Base-by-base conservation (phyloP, 2,113 vertebrate species). In the Rhinoderma darwinii region DNA sequence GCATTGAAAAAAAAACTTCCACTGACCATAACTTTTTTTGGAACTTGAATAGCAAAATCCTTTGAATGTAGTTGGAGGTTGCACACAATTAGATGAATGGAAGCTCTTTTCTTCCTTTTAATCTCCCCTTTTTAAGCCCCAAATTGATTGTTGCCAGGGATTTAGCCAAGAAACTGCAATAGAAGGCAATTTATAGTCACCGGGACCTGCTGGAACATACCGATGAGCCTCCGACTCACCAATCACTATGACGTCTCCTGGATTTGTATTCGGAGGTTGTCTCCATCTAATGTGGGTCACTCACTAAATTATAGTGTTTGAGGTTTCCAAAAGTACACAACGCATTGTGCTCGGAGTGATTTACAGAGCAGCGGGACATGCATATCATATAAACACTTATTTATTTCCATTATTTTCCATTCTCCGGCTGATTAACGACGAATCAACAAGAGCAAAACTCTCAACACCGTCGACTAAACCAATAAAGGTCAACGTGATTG, bases 221-320 rank as follows among this genome's bases (percentile, higher is more conserved):
- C 79, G 66, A 66, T 82, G 32, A 82, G 79, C 4, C 56, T 44
- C 15, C 22, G 37, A 14, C 35, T 66, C 56, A 30, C 32, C 56
- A 17, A 30, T 44, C 37, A 5, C 56, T 44, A 27, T 9, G 14
- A 39, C n/a, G 56, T 22, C 37, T 66, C n/a, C 25, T 1, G 12
- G 30, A 41, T 82, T 63, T 82, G 79, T 82, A 82, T 82, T 63
- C 79, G 20, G 35, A 17, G 59, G 2, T 10, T 11, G 39, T 63
- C 37, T 39, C 56, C 37, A 1, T 44, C 79, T 61, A 43, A 82
- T 82, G 79, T 82, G 79, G 79, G 79, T 82, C 79, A 82, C 25
- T n/a, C 56, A 44, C 79, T 82, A 82, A n/a, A 82, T 82, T 82
- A 82, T 39, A 30, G 79, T 32, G 14, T 82, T 44, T 8, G 59